A percentile compares a stretch with the other conserved stretches of the same genome.
Evolutionary conservation across 2,113 vertebrate species (phyloP).

Genomic region (Delphinapterus leucas): DNA sequence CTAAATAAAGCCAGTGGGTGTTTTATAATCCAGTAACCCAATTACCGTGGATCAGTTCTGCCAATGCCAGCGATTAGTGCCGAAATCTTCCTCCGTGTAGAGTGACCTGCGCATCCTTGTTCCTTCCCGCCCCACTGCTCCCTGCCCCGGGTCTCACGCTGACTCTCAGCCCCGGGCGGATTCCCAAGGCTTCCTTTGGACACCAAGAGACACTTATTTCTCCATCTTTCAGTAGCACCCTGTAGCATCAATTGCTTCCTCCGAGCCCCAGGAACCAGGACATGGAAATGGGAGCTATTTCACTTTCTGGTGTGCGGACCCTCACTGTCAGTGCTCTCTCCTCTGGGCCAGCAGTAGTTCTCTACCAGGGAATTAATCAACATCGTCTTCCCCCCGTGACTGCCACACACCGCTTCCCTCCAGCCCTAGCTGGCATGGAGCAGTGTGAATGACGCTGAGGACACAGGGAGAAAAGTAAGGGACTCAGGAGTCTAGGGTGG

Average conservation of each 20-base stretch:
- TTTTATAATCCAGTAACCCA: slow-evolving; percentile 39
- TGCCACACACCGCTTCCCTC: not conserved
- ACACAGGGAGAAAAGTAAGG: not conserved
- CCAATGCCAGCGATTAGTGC: not conserved
- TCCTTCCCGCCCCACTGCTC: not conserved
- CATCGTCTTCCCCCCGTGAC: fast-evolving
- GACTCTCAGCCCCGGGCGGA: not conserved
- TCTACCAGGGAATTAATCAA: not conserved
- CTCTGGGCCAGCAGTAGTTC: not conserved
- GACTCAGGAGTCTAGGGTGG: not conserved
- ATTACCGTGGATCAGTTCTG: not conserved
- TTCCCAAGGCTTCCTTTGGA: not conserved
- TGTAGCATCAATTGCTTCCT: not conserved
- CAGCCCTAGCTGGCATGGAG: not conserved
- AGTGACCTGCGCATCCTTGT: not conserved
- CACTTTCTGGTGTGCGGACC: not conserved
- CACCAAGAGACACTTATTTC: not conserved
- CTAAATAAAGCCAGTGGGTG: not conserved
- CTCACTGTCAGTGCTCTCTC: not conserved
- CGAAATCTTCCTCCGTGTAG: not conserved
- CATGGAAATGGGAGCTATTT: fast-evolving
- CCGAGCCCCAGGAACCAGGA: not conserved
- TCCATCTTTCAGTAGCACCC: not conserved
- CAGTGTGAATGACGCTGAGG: not conserved
- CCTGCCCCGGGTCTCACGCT: not conserved